Conservation (phyloP, 2,113 vertebrate genomes). For the Limanda limanda region DNA sequence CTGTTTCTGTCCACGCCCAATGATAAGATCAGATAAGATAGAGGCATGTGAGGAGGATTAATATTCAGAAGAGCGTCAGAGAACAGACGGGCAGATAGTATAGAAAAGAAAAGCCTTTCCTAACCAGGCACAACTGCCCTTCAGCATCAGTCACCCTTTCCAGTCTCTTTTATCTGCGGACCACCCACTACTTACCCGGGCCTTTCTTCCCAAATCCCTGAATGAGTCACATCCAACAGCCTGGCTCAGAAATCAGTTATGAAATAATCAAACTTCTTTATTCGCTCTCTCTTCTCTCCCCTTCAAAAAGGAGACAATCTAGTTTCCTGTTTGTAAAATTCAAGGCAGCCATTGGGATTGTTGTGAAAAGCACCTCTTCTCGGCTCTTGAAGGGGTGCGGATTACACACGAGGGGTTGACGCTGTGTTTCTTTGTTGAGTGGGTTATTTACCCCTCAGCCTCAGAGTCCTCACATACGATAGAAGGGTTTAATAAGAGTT, state of each 20-base stretch:
- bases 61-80: slow-evolving; percentile 10
- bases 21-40: too few species aligned
- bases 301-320: not conserved
- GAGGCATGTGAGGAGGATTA: slow-evolving; percentile 21
- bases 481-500: not conserved
- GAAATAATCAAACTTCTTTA: slow-evolving; percentile 52
- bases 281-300: not conserved
- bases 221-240: slow-evolving; percentile 57
- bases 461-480: too few species aligned
- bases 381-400: not conserved
- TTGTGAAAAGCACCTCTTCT: not conserved
- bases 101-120: slow-evolving; percentile 15
- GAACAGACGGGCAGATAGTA: slow-evolving; percentile 13
- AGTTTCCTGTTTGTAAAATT: not conserved
- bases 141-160: slow-evolving; percentile 32
- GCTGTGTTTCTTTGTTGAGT: not conserved
- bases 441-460: not conserved
- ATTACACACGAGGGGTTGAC: not conserved
- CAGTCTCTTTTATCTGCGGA: slow-evolving; percentile 34
- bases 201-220: slow-evolving; percentile 19
- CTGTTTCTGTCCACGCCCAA: slow-evolving; percentile 9
- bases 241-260: slow-evolving; percentile 32
- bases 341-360: not conserved
- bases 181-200: slow-evolving; percentile 30
- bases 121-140: slow-evolving; percentile 33